Conservation (phyloP, 2,888 invertebrate species). For the Tenthredo distinguenda region DNA sequence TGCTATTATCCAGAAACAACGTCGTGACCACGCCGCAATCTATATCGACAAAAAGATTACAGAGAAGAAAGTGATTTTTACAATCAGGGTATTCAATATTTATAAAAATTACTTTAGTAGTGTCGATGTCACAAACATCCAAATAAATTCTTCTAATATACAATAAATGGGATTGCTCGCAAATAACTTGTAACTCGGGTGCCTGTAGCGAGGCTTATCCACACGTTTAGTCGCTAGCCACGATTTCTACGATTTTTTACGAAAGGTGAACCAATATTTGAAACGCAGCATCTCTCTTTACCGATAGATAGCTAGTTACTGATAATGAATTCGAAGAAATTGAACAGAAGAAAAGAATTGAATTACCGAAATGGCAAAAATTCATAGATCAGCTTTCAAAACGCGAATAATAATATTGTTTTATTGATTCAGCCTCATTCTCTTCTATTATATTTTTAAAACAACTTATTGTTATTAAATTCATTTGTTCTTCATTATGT, state of each 20-base stretch:
- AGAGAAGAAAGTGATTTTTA: conserved; percentile 44
- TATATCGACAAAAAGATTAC: conserved; percentile 21
- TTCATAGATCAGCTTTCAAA: not conserved
- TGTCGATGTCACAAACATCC: not conserved
- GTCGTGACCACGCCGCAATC: not conserved
- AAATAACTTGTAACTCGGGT: not conserved
- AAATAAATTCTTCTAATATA: not conserved
- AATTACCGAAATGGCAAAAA: not conserved
- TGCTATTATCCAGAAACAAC: conserved; percentile 33
- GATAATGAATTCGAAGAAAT: not conserved
- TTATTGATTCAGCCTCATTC: too few species aligned
- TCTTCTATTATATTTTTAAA: not conserved
- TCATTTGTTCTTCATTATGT: not conserved
- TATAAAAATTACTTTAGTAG: not conserved
- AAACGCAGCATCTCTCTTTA: too few species aligned
- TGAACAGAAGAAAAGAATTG: not conserved
- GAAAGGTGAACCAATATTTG: too few species aligned
- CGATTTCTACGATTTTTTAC: not conserved
- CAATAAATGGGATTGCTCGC: not conserved
- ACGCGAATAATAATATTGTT: not conserved
- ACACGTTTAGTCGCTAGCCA: not conserved
- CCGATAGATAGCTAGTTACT: too few species aligned
- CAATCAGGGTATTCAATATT: not conserved
- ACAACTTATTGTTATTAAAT: too few species aligned
- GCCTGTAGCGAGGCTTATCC: not conserved